Evolutionary conservation across 2,113 vertebrate species (phyloP).

Genomic region (Craseonycteris thonglongyai): DNA sequence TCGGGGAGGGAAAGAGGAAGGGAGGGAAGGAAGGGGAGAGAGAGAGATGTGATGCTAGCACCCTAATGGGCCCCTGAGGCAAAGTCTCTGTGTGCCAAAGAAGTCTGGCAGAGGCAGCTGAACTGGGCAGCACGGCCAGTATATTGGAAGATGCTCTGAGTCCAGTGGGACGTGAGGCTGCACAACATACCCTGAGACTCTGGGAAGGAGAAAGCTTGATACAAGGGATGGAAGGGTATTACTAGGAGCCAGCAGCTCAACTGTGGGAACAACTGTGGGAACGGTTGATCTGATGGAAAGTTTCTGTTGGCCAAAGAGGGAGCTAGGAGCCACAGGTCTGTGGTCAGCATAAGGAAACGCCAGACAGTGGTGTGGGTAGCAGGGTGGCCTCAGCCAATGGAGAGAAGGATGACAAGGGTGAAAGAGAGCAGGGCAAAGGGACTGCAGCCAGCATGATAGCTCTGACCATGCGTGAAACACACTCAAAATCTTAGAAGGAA

Average conservation of each 20-base stretch:
- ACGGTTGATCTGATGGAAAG: background rate
- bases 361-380: background rate
- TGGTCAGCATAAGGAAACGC: background rate
- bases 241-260: background rate
- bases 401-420: background rate
- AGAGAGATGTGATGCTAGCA: background rate
- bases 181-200: background rate
- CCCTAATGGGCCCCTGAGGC: background rate
- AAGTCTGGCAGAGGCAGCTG: background rate
- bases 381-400: background rate
- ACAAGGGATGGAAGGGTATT: background rate
- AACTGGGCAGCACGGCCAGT: background rate
- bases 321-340: background rate
- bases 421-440: background rate
- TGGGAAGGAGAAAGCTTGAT: background rate
- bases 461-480: no score
- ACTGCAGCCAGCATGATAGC: no score
- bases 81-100: background rate
- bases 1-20: background rate
- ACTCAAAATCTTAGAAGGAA: background rate
- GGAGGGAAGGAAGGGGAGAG: fast-evolving
- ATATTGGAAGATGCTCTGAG: background rate
- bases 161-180: background rate
- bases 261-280: background rate
- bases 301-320: background rate